These are phyloP conservation scores for Pardalotus punctatus DNA, from an alignment of 2,113 vertebrate genomes.

Conservation along the genomic window DNA sequence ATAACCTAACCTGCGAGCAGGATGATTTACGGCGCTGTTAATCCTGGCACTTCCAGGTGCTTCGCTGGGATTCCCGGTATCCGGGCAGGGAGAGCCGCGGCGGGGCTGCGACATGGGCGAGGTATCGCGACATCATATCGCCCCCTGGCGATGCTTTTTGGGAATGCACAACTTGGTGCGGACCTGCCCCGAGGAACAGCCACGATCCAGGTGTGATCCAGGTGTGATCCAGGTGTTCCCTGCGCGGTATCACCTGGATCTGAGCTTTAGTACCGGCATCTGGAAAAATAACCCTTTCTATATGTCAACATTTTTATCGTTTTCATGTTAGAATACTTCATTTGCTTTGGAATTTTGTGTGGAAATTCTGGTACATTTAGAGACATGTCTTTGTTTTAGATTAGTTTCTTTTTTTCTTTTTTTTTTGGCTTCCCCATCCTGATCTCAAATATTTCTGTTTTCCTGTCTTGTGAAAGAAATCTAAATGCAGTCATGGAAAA, in stretches of 20 bases:
- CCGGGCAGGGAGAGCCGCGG: background rate
- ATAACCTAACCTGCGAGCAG: background rate
- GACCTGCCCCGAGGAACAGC: background rate
- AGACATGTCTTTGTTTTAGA: fast-evolving
- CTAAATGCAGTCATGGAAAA: background rate
- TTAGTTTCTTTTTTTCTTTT: background rate
- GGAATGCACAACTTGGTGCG: background rate
- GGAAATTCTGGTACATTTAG: background rate
- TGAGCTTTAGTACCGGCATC: too few species aligned
- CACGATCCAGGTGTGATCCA: too few species aligned
- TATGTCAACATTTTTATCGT: fast-evolving
- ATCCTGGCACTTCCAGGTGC: background rate
- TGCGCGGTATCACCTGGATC: background rate
- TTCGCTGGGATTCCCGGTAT: background rate
- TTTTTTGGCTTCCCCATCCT: background rate
- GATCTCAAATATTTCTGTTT: background rate
- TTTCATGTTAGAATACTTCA: background rate
- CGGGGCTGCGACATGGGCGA: fast-evolving
- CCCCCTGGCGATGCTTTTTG: background rate
- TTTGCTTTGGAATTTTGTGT: background rate
- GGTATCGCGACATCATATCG: background rate
- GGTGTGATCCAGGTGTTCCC: background rate
- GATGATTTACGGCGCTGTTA: background rate
- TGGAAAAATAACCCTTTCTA: fast-evolving
- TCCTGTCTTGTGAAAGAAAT: background rate